Evolutionary conservation across 1,140 invertebrate species (phyloP), one percentile per base, ranked within the genome.

Genomic region (Chironomus striatipennis): DNA sequence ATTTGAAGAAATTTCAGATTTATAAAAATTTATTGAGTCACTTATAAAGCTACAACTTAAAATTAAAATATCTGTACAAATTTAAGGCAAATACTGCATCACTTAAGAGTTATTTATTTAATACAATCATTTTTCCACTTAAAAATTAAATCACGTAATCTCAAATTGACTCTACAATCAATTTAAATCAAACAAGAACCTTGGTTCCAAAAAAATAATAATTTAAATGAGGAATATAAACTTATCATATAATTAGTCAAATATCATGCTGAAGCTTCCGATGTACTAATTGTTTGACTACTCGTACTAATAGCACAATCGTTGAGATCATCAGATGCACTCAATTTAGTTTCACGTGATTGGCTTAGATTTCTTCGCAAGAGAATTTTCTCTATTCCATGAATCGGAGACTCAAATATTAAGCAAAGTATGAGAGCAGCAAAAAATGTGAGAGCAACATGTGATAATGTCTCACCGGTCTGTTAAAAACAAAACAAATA

Each of bases 381-480:
- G 24, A 90, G 81, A 74, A 90, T 86, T 76, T 87, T 89, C 80
- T 91, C 89, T 18, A 91, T 84, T 15, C 87, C 86, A 75, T 90
- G 86, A 76, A 91, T 87, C 5, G 90, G 90, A 5, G 90, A 89
- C 81, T 91, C 90, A 75, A 90, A 90, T 67, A 87, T 83, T 20
- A 88, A 80, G 74, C 89, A 90, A 10, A 90, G 79, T 18, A 90
- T 75, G 21, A 90, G 79, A 10, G 89, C 89, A 70, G 86, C 81
- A n/a, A 83, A 75, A 78, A 89, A 89, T 1, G 89, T 88, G 24
- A 90, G 77, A 21, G 85, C 75, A 24, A 87, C 79, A 77, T 90
- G 87, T 0, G 87, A 85, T 43, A 88, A 78, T 15, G 85, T 80
- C 76, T 84, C 83, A 70, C 84, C 83, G 18, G 83, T 77, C 88